Conservation (phyloP, 2,113 vertebrate species). For the Delphinus delphis region DNA sequence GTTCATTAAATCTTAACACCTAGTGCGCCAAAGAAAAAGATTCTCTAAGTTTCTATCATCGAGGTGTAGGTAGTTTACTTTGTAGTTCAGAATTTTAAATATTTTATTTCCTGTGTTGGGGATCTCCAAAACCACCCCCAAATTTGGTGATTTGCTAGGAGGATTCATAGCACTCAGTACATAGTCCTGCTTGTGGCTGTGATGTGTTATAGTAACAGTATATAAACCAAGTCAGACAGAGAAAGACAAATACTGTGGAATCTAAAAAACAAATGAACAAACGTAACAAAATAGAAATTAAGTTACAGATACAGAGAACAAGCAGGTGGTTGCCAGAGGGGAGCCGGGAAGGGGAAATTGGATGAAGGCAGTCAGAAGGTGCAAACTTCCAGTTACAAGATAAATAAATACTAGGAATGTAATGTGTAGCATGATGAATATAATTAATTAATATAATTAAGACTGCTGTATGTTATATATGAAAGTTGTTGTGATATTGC, state of each 20-base stretch:
- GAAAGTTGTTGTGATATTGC: constrained; percentile 11
- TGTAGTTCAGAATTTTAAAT: not conserved
- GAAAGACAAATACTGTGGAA: not conserved
- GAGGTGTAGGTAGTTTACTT: not conserved
- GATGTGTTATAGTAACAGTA: not conserved
- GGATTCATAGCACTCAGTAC: not conserved
- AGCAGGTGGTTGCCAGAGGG: not conserved
- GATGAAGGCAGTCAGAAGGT: not conserved
- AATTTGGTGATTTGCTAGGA: not conserved
- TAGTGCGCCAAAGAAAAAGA: not conserved
- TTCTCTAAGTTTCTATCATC: not conserved
- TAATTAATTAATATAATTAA: not conserved
- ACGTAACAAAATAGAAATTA: not conserved
- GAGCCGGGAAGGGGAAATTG: not conserved
- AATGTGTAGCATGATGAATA: not conserved
- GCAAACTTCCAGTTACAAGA: not conserved
- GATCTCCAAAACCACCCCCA: not conserved
- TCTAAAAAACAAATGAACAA: not conserved
- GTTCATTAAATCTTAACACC: not conserved
- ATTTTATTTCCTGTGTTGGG: not conserved
- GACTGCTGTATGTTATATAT: not conserved
- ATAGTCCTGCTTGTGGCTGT: not conserved
- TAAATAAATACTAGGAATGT: not conserved
- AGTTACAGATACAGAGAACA: not conserved
- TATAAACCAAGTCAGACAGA: not conserved